Evolutionary conservation across 2,113 vertebrate species (phyloP).

Genomic region (Saccopteryx leptura): DNA sequence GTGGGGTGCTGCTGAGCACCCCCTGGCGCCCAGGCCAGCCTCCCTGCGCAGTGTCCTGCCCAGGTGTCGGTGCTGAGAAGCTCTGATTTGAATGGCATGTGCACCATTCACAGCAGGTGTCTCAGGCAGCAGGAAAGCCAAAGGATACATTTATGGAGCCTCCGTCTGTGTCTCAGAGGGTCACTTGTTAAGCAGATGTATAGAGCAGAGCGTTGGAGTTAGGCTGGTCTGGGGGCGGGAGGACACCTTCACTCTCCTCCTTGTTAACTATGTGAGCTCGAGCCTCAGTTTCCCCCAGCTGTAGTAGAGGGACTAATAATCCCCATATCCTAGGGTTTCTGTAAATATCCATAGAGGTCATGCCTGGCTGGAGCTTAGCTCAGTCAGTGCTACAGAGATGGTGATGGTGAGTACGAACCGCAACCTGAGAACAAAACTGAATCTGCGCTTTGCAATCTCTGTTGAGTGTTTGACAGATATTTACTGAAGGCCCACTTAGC

Average conservation of each 20-base stretch:
- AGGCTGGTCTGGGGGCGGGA: not conserved
- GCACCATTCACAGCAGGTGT: not conserved
- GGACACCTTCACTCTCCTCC: not conserved
- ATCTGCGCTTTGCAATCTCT: not conserved
- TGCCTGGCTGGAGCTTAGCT: not conserved
- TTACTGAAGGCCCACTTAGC: not conserved
- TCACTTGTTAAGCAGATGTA: not conserved
- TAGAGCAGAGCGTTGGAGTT: not conserved
- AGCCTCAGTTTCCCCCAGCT: not conserved
- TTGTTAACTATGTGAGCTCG: not conserved
- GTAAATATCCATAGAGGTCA: not conserved
- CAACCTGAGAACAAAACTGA: not conserved
- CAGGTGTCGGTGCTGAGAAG: not conserved
- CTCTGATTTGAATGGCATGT: no score
- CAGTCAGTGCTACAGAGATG: not conserved
- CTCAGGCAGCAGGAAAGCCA: not conserved
- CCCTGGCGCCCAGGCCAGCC: accelerated
- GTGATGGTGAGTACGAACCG: not conserved
- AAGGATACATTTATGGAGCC: not conserved
- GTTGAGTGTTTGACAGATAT: not conserved
- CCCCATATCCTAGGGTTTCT: not conserved
- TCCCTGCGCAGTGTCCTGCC: no score
- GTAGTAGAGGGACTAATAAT: not conserved
- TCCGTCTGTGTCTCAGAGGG: not conserved
- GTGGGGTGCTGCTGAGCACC: not conserved